phyloP scores from a whole-genome alignment of 2,888 invertebrate species.

The Resseliella maxima region DNA sequence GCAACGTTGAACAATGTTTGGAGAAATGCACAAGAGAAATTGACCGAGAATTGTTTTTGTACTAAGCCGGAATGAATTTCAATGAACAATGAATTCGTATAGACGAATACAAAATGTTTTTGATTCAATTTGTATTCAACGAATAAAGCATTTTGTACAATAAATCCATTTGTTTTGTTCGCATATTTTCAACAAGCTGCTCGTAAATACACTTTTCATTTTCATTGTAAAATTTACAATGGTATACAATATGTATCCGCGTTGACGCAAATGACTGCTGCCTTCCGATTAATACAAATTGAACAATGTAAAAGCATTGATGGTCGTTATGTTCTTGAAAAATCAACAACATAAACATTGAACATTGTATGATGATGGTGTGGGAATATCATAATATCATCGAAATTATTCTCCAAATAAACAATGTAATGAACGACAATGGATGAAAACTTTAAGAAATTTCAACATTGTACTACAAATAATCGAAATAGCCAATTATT shows the following conservation, averaged over 20 bases:
- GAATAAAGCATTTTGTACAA: background rate
- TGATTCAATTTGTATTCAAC: background rate
- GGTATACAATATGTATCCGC: background rate
- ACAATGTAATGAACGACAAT: background rate
- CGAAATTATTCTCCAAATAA: background rate
- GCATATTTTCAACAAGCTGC: background rate
- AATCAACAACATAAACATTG: background rate
- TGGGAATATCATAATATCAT: background rate
- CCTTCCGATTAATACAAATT: background rate
- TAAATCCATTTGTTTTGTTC: constrained; percentile 17
- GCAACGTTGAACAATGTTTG: too few species aligned
- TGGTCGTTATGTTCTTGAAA: background rate
- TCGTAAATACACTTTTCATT: background rate
- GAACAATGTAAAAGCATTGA: background rate
- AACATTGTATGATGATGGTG: background rate
- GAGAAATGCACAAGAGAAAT: too few species aligned
- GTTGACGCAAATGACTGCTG: background rate
- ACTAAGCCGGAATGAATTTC: background rate
- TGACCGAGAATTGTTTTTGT: background rate
- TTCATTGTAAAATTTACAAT: constrained; percentile 13
- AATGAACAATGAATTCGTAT: background rate
- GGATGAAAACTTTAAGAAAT: background rate
- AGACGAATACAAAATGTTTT: background rate
- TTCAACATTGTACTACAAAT: background rate
- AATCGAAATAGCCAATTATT: background rate